Evolutionary conservation across 1,140 invertebrate genomes (phyloP), one percentile per base, ranked within the genome.

Genomic region (Tetranychus cinnabarinus): DNA sequence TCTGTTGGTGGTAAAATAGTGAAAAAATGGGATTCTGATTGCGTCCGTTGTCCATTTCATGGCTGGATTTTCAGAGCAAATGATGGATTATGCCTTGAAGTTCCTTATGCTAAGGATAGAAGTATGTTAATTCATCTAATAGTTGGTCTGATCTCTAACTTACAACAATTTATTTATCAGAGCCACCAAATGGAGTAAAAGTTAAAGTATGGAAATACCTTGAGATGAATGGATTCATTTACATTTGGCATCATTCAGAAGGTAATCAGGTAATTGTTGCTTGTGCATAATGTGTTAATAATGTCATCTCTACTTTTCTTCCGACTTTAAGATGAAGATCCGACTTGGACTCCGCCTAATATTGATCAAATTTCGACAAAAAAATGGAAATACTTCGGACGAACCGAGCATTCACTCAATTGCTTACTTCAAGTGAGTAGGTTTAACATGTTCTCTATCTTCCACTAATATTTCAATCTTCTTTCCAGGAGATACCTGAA

Each of bases 41-140:
- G 84, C 67, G 76, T 92, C 5, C 80, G 86, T 67, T 91, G 88
- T 69, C 88, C 88, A 0, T 92, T 91, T 73, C 88, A 92, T 65
- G 80, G 80, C 55, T 91, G 88, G 88, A 73, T 73, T 39, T 91
- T 91, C 70, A 72, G 77, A 35, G 84, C 81, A 0, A 71, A 73
- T 31, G 80, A 82, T 68, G 88, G 88, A 6, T 70, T 73, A 52
- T 88, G 85, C 67, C 72, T 77, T 1, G 72, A 76, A 50, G 81
- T 89, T 50, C 86, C 86, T 0, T 84, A 84, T 64, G 60, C 69
- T 5, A 42, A 46, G 15, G 50, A 37, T 13, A 8, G 33, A 56
- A 56, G 57, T 58, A 31, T 42, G 10, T 42, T 10, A 42, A 42
- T 42, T 42, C 5, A 42, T 6, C 10, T 42, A 5, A 42, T 42